phyloP scores from a whole-genome alignment of 2,797 vertebrate genomes.

The Petrocephalus schoutedeni region DNA sequence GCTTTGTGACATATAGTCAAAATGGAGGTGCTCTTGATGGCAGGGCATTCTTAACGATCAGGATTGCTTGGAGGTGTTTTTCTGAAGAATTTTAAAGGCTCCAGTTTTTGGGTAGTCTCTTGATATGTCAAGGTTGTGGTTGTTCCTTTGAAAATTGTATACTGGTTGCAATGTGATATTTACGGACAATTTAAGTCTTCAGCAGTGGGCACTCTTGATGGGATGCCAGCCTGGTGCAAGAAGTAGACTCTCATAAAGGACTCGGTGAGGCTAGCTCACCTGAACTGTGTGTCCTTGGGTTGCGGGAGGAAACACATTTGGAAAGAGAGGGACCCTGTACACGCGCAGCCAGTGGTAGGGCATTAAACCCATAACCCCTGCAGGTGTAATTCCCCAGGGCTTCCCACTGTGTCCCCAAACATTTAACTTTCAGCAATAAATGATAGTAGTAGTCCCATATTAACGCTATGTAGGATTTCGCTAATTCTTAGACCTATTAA shows the following conservation, averaged over 20 bases:
- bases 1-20: constrained; percentile 67
- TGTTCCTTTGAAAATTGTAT: constrained; percentile 13
- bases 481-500: background rate
- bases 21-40: constrained; percentile 70
- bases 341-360: background rate
- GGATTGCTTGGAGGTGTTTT: constrained; percentile 47
- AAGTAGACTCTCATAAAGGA: background rate
- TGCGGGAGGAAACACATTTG: background rate
- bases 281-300: background rate
- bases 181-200: background rate
- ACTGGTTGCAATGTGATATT: background rate
- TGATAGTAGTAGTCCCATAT: background rate
- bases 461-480: background rate
- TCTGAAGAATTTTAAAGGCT: constrained; percentile 44
- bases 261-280: background rate
- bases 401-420: background rate
- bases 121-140: constrained; percentile 12
- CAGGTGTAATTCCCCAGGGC: background rate
- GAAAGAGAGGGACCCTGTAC: background rate
- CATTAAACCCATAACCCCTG: background rate
- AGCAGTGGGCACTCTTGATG: background rate
- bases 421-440: background rate
- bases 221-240: background rate
- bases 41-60: constrained; percentile 62
- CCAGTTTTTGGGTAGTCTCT: constrained; percentile 19